Conservation (phyloP, 2,888 invertebrate genomes). For the Alsophila aescularia region DNA sequence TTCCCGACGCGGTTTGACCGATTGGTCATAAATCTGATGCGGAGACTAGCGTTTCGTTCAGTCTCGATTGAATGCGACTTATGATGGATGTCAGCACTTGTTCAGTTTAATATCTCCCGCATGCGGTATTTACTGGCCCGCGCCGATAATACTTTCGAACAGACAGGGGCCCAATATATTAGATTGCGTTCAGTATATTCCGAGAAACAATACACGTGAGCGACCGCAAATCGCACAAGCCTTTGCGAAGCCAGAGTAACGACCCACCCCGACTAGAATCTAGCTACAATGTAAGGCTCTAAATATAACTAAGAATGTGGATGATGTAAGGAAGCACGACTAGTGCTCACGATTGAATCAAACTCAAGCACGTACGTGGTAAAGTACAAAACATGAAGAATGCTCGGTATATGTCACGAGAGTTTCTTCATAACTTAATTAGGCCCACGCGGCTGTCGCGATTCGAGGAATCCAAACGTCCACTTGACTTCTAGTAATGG, state of each 20-base stretch:
- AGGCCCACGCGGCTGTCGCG: conserved; percentile 3
- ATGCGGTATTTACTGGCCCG: conserved; percentile 41
- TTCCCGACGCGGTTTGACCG: conserved; percentile 61
- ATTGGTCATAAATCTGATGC: conserved; percentile 65
- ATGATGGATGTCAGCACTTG: conserved; percentile 59
- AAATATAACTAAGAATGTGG: conserved; percentile 41
- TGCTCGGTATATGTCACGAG: conserved; percentile 31
- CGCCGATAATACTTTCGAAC: conserved; percentile 19
- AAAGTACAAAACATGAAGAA: conserved; percentile 32
- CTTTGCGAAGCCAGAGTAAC: conserved; percentile 29
- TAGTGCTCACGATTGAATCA: conserved; percentile 35
- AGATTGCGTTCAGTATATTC: conserved; percentile 27
- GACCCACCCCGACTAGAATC: conserved; percentile 30
- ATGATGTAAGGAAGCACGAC: conserved; percentile 41
- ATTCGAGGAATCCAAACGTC: conserved; percentile 14
- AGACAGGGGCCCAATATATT: conserved; percentile 19
- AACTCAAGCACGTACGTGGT: conserved; percentile 35
- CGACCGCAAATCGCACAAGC: conserved; percentile 32
- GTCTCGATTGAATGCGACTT: conserved; percentile 49
- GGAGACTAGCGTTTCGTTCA: conserved; percentile 43
- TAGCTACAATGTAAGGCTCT: conserved; percentile 37
- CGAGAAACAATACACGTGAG: conserved; percentile 33
- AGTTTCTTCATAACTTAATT: conserved; percentile 27
- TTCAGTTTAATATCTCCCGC: conserved; percentile 54
- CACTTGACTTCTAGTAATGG: no score